Conservation (phyloP, 23 tunicate genomes). For the Halocynthia aurantium region DNA sequence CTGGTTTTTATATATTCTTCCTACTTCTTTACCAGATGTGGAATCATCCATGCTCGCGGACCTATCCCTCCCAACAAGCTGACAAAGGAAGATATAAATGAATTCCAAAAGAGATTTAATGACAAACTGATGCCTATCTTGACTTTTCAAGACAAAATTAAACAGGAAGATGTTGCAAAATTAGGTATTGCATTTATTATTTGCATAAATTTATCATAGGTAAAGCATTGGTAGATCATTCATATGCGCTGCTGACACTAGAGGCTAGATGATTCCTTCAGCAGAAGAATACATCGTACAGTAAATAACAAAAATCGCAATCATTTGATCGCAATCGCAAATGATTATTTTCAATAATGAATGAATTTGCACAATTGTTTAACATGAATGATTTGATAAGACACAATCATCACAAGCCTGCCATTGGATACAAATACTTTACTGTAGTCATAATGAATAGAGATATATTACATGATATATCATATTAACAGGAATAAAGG, state of each 20-base stretch:
- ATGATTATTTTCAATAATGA: too few relatives aligned
- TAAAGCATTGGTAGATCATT: neutral
- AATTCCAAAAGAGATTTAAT: constrained; percentile 85
- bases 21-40: constrained; percentile 37
- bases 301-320: too few relatives aligned
- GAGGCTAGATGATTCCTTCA: too few relatives aligned
- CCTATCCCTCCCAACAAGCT: constrained; percentile 94
- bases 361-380: too few relatives aligned
- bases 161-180: constrained; percentile 77
- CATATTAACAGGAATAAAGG: constrained; percentile 58
- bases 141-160: constrained; percentile 69
- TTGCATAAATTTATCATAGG: neutral
- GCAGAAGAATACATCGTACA: too few relatives aligned
- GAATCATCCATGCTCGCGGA: constrained; percentile 96
- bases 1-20: neutral
- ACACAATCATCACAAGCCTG: too few relatives aligned
- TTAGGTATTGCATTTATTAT: constrained; percentile 34
- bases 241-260: too few relatives aligned
- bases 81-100: constrained; percentile 78
- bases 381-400: too few relatives aligned
- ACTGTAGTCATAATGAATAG: too few relatives aligned
- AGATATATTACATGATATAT: too few relatives aligned
- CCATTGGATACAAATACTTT: too few relatives aligned
- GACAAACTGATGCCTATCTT: constrained; percentile 83
- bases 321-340: too few relatives aligned